Base-by-base conservation (phyloP, 1,140 invertebrate species). In the Meloidogyne hapla region DNA sequence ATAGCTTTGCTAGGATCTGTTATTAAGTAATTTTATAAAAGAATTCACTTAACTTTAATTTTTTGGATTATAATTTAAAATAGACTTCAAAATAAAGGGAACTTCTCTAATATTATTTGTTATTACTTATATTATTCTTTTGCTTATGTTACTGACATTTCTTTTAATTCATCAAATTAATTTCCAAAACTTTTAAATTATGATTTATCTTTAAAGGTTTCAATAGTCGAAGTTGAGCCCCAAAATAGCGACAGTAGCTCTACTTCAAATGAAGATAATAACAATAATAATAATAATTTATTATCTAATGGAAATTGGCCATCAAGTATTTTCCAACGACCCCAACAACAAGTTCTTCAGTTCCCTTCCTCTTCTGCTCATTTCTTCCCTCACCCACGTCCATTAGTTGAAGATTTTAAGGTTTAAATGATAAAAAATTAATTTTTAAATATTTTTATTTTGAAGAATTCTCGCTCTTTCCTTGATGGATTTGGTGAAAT, bases 181-280 rank as follows among this genome's bases (percentile, higher is more conserved):
- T 83, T 15, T 15, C 40, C 12, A 42, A 42, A 12, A 12, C 2
- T 42, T 12, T 42, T 15, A 65, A 65, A 65, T 12, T 65, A 33
- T 10, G 12, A 64, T 4, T 4, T 23, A 13, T 65, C 15, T 12
- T 26, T 65, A 18, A 38, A 42, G 28, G 28, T 42, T 38, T 38
- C 28, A 42, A 73, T 73, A 18, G 76, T 84, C 25, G 79, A 83
- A 63, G 83, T 84, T 8, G 84, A 84, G 18, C 83, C 83, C 13
- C 56, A 83, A 75, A 77, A 79, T 45, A 42, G 28, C 10, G 62
- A 26, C 9, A 68, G 42, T 28, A 64, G 26, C 13, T 61, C 45
- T 38, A 33, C 23, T 10, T 61, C 61, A 21, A 23, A 33, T 28
- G 64, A 63, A 45, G n/a, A 33, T 56, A 69, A 40, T 40, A 69